phyloP scores from a whole-genome alignment of 2,888 invertebrate genomes.

The Drosophila prolongata region DNA sequence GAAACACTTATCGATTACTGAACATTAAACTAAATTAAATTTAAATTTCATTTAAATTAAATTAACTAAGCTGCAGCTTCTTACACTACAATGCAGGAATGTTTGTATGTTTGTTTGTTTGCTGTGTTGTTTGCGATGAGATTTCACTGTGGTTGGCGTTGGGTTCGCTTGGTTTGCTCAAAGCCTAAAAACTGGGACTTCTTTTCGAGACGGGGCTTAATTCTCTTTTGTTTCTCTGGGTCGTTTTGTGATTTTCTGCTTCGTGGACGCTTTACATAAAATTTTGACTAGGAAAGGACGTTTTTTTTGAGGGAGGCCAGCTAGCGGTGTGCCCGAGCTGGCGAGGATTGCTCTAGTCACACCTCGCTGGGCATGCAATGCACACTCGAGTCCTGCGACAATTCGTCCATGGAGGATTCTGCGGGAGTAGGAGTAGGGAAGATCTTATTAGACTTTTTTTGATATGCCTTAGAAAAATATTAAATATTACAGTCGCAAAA shows the following conservation, averaged over 20 bases:
- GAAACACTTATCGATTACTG: conserved; percentile 68
- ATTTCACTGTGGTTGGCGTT: conserved; percentile 21
- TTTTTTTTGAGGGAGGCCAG: conserved; percentile 37
- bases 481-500: too few relatives aligned
- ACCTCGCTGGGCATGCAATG: conserved; percentile 94
- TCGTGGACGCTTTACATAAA: conserved; percentile 62
- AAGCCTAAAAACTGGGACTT: conserved; percentile 54
- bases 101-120: conserved; percentile 22
- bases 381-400: conserved; percentile 94
- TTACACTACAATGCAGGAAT: conserved; percentile 62
- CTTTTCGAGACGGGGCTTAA: conserved; percentile 22
- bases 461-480: too few relatives aligned
- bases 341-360: conserved; percentile 82
- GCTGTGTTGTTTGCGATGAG: conserved; percentile 26
- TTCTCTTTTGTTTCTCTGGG: conserved; percentile 8
- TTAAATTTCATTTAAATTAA: conserved; percentile 80
- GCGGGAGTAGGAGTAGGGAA: conserved; percentile 79
- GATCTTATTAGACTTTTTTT: not conserved
- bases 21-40: conserved; percentile 75
- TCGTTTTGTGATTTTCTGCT: conserved; percentile 14
- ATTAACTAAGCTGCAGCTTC: conserved; percentile 68
- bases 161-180: conserved; percentile 53
- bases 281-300: conserved; percentile 84
- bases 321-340: conserved; percentile 73
- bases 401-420: conserved; percentile 94